A percentile compares a stretch with the other conserved stretches of the same genome.
phyloP scores from a whole-genome alignment of 2,888 invertebrate species.

The Nemurella pictetii region DNA sequence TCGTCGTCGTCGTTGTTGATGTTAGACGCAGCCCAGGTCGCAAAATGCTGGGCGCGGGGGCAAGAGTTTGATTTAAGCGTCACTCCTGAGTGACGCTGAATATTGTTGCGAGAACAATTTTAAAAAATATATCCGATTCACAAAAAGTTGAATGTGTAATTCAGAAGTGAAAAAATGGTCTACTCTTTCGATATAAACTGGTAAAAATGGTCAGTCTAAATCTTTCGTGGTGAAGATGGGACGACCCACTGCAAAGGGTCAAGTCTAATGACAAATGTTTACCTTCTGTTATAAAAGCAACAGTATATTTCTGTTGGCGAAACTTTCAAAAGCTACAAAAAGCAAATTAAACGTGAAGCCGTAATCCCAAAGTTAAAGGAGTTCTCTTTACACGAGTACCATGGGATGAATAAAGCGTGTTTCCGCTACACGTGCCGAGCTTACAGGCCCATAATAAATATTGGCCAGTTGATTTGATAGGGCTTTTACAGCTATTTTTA shows the following conservation, averaged over 20 bases:
- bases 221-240: neutral
- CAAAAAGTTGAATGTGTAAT: neutral
- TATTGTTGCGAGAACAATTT: neutral
- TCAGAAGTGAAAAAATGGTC: neutral
- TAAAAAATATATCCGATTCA: neutral
- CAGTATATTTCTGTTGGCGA: neutral
- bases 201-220: neutral
- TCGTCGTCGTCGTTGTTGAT: too few relatives aligned
- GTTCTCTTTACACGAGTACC: neutral
- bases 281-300: neutral
- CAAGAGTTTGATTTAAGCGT: neutral
- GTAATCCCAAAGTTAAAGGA: neutral
- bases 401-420: neutral
- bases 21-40: neutral
- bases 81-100: neutral
- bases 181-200: too few relatives aligned
- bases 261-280: neutral
- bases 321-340: neutral
- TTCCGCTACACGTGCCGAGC: neutral
- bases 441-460: neutral
- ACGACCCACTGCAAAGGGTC: neutral
- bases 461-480: neutral
- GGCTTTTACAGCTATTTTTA: neutral
- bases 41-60: neutral
- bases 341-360: neutral